Evolutionary conservation across 2,797 vertebrate genomes (phyloP).

Genomic region (Malacoraja senta): DNA sequence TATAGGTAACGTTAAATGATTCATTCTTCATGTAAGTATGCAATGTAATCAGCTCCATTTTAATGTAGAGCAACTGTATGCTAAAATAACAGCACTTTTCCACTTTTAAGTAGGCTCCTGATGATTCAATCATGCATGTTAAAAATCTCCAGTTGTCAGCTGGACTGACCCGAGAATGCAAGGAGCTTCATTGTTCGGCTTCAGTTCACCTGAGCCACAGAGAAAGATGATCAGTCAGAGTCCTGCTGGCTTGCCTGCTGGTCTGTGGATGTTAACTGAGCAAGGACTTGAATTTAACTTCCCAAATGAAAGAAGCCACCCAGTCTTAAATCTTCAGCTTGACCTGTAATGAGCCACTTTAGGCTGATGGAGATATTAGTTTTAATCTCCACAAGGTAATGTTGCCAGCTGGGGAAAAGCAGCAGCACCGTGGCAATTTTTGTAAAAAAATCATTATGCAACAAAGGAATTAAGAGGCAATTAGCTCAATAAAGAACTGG

Average conservation of each 20-base stretch:
- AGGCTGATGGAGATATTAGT: background rate
- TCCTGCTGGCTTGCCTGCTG: background rate
- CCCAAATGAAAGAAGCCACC: background rate
- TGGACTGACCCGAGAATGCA: background rate
- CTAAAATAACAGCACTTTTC: background rate
- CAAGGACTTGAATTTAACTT: background rate
- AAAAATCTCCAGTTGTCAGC: background rate
- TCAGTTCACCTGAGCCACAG: background rate
- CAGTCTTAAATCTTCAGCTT: background rate
- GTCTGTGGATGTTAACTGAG: background rate
- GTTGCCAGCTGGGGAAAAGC: too few species aligned
- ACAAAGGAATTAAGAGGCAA: background rate
- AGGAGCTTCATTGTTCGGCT: background rate
- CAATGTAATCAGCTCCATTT: background rate
- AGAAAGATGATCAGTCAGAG: background rate
- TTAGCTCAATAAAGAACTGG: background rate
- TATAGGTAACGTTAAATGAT: conserved; percentile 14
- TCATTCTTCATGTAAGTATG: background rate
- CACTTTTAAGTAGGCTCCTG: background rate
- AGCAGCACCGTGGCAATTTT: background rate
- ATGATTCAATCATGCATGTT: background rate
- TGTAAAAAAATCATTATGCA: background rate
- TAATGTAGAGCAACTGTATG: background rate
- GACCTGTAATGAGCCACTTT: background rate
- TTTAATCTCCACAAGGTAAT: background rate